phyloP scores from a whole-genome alignment of 2,797 vertebrate species.

The Danio albolineatus region DNA sequence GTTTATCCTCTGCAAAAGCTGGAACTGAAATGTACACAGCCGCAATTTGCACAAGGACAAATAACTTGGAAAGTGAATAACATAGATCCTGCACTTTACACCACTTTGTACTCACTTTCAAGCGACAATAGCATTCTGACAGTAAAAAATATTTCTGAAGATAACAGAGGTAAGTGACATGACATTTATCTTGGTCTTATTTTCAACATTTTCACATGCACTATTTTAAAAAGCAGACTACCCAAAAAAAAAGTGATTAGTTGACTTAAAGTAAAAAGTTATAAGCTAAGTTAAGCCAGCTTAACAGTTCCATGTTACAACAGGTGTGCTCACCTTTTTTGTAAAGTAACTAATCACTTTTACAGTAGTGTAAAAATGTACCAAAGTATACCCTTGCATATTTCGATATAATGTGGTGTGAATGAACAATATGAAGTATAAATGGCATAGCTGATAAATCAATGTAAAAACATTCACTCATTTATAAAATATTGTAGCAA shows the following conservation, averaged over 20 bases:
- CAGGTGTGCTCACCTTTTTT: too few relatives aligned
- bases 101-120: constrained; percentile 10
- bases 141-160: constrained; percentile 37
- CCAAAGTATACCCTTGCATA: background rate
- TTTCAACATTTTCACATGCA: background rate
- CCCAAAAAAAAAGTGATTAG: background rate
- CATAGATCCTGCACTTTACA: background rate
- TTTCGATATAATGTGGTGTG: too few relatives aligned
- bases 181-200: background rate
- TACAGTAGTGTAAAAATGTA: background rate
- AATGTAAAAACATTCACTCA: too few relatives aligned
- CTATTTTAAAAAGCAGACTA: background rate
- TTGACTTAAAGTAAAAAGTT: too few relatives aligned
- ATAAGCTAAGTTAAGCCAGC: too few relatives aligned
- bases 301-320: too few relatives aligned
- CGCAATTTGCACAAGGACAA: background rate
- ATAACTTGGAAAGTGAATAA: constrained; percentile 63
- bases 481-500: background rate
- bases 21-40: constrained; percentile 54
- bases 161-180: constrained; percentile 69
- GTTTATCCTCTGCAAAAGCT: constrained; percentile 62
- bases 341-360: too few relatives aligned
- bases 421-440: too few relatives aligned
- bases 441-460: background rate
- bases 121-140: constrained; percentile 25